These are phyloP conservation scores for Andrena haemorrhoa DNA, from an alignment of 2,888 invertebrate species.

Conservation along the genomic window DNA sequence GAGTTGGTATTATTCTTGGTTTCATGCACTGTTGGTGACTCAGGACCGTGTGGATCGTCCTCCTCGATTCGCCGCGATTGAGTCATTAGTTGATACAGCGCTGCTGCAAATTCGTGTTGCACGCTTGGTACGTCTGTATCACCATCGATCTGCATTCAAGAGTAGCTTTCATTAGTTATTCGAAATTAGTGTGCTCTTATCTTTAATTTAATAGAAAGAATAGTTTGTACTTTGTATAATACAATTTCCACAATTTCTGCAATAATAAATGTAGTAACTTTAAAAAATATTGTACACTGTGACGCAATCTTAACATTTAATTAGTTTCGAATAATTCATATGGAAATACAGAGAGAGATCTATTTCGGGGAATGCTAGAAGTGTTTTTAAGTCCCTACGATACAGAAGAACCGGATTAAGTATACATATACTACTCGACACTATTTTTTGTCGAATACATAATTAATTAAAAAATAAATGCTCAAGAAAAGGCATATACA, in stretches of 20 bases:
- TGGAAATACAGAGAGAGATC: too few relatives aligned
- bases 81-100: constrained; percentile 89
- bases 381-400: neutral
- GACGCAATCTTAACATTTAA: too few relatives aligned
- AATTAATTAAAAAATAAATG: too few relatives aligned
- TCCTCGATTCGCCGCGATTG: constrained; percentile 80
- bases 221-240: too few relatives aligned
- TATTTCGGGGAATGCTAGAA: neutral
- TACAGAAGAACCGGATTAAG: neutral
- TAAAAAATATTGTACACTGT: too few relatives aligned
- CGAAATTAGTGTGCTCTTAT: neutral
- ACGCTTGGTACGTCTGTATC: constrained; percentile 93
- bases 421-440: too few relatives aligned
- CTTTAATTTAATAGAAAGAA: too few relatives aligned
- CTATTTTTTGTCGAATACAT: too few relatives aligned
- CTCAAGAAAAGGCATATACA: too few relatives aligned
- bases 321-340: too few relatives aligned
- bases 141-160: constrained; percentile 90
- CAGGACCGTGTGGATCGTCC: constrained; percentile 60
- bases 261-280: too few relatives aligned
- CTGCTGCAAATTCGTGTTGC: constrained; percentile 91
- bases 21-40: constrained; percentile 55
- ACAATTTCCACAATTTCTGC: too few relatives aligned
- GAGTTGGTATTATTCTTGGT: constrained; percentile 44
- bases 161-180: neutral